Evolutionary conservation across 2,888 invertebrate species (phyloP).

Genomic region (Cataglyphis albicans): DNA sequence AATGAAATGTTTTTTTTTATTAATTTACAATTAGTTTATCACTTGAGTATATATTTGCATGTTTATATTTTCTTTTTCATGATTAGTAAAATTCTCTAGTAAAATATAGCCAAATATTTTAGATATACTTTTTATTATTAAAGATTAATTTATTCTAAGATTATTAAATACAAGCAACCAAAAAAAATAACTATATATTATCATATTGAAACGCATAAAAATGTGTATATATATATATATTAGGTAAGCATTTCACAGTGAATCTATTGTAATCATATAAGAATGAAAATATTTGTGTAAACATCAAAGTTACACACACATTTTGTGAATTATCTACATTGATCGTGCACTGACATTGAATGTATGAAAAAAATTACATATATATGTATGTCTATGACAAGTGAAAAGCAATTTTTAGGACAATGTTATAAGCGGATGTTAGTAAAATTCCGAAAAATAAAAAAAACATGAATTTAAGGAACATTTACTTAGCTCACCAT

Average conservation of each 20-base stretch:
- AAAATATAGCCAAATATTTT: constrained; percentile 31
- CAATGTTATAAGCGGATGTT: constrained; percentile 62
- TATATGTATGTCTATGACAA: constrained; percentile 1
- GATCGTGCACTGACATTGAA: neutral
- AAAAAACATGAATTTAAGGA: constrained; percentile 50
- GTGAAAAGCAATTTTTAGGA: constrained; percentile 44
- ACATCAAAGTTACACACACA: neutral
- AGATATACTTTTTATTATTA: neutral
- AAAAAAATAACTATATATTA: neutral
- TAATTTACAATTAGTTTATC: neutral
- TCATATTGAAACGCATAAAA: constrained; percentile 11
- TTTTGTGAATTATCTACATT: constrained; percentile 4
- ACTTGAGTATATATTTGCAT: neutral
- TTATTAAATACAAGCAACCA: constrained; percentile 7
- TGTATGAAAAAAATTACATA: constrained; percentile 10
- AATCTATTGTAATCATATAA: neutral
- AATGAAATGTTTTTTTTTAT: constrained; percentile 9
- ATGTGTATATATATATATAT: neutral
- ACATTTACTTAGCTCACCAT: constrained; percentile 81
- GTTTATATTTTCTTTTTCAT: neutral
- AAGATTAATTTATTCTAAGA: neutral
- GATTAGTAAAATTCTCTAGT: neutral
- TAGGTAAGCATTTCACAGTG: neutral
- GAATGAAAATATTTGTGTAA: constrained; percentile 6
- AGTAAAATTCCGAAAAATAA: constrained; percentile 62